Base-by-base conservation (phyloP, 2,113 vertebrate genomes). In the Phyllopteryx taeniolatus region DNA sequence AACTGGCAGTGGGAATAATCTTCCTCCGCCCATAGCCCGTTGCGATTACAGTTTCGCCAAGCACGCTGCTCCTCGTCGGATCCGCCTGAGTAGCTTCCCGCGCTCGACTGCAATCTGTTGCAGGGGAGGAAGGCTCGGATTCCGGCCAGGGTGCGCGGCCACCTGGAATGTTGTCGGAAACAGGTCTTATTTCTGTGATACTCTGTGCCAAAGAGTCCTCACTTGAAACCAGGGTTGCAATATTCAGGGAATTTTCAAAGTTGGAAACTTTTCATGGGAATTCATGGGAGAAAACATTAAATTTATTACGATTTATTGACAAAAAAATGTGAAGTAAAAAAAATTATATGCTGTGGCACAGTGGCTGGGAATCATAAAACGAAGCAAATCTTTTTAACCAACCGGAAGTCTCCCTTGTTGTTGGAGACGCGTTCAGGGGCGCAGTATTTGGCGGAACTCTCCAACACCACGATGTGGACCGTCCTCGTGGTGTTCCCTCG, bases 331-430 rank as follows among this genome's bases (percentile, higher is more conserved):
- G 43, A 9, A 44, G 43, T 8, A 44, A 8, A 9, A 9, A 27
- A 27, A 27, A 27, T 27, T 1, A 27, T 27, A 27, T 27, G 27
- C 27, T 27, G 27, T 27, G 27, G 27, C 27, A 27, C 27, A 27
- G 27, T 27, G 27, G 27, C 27, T 27, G 27, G 27, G 27, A 27
- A 27, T 27, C 27, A 27, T 27, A 27, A 27, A 27, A 27, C 27
- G 1, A 27, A 27, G 27, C 27, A 27, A 27, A 27, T 27, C 27
- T 27, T 27, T 27, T 27, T 27, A 62, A 92, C 94, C 82, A 69
- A 98, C 98, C 95, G 95, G 93, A 98, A 99, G 70, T 99, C 96
- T 0, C 97, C 98, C 88, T 97, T 98, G 83, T 99, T 99, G 91
- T 99, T 99, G 17, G 95, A 92, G 68, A 98, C 87, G 3, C 95